phyloP scores from a whole-genome alignment of 2,113 vertebrate species.

The Amazona guildingii region DNA sequence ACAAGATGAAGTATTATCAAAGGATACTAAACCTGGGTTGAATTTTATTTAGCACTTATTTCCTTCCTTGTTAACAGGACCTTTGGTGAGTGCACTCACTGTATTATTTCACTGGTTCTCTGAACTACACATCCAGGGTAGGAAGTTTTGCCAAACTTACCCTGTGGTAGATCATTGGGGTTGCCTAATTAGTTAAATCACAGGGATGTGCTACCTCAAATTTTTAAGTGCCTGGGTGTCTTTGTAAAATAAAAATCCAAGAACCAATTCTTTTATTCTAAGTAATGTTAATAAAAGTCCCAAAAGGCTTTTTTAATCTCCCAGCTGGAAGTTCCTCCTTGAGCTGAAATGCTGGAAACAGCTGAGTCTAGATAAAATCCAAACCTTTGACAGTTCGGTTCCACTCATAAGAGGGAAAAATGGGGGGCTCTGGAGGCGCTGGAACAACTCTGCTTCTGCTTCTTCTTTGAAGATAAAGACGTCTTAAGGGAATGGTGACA shows the following conservation, averaged over 20 bases:
- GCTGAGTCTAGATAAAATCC: not conserved
- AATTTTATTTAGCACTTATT: not conserved
- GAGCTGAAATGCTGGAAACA: not conserved
- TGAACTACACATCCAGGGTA: not conserved
- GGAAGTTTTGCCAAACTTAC: not conserved
- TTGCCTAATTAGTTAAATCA: constrained; percentile 10
- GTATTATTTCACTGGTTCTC: not conserved
- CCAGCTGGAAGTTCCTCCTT: not conserved
- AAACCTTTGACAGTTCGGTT: not conserved
- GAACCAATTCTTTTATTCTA: not conserved
- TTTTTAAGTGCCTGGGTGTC: not conserved
- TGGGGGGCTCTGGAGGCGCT: not conserved
- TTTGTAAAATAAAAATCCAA: constrained; percentile 16
- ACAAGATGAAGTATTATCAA: not conserved
- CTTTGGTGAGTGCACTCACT: not conserved
- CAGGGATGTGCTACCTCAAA: not conserved
- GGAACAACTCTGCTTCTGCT: not conserved
- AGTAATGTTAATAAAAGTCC: constrained; percentile 7
- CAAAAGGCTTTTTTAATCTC: not conserved
- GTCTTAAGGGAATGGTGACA: not conserved
- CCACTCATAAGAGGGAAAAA: not conserved
- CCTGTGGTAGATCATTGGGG: not conserved
- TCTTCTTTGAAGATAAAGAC: not conserved
- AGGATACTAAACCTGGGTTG: not conserved
- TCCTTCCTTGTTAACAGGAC: not conserved